Percentiles rank a stretch among this genome's conserved stretches.
These are phyloP conservation scores for Micronisus gabar DNA, from an alignment of 2,113 vertebrate species.

Conservation along the genomic window DNA sequence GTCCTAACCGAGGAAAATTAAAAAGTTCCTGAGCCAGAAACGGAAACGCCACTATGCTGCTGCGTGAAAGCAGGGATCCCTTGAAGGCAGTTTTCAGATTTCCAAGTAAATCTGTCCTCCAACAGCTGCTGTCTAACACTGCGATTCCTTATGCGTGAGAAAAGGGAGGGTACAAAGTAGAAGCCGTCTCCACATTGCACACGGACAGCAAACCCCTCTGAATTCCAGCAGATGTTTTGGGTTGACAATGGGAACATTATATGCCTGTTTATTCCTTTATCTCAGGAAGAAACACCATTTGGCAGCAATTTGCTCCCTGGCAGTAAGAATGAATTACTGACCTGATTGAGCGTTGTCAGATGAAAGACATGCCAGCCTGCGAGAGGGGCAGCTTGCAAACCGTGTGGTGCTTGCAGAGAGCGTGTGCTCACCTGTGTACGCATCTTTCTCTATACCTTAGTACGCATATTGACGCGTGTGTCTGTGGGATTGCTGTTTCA, in stretches of 20 bases:
- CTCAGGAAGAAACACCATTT: slow-evolving; percentile 1
- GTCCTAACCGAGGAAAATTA: background rate
- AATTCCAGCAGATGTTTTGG: slow-evolving; percentile 19
- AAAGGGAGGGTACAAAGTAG: background rate
- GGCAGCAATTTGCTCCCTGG: slow-evolving; percentile 1
- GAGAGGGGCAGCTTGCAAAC: background rate
- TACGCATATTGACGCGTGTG: too few species aligned
- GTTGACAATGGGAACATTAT: background rate
- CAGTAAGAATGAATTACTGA: background rate
- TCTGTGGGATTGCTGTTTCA: background rate
- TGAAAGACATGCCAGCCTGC: background rate
- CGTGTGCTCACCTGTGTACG: accelerated
- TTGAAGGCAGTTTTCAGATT: background rate
- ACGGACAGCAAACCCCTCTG: background rate
- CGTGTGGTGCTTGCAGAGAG: background rate
- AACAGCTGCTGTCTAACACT: background rate
- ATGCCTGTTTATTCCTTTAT: background rate
- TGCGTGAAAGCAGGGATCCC: background rate
- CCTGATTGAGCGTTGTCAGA: background rate
- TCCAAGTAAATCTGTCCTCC: background rate
- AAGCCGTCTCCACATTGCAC: background rate
- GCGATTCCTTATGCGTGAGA: background rate
- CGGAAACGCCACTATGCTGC: accelerated
- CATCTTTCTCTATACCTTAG: background rate
- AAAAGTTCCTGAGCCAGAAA: background rate